Conservation (phyloP, 2,113 vertebrate species). For the Picathartes gymnocephalus region DNA sequence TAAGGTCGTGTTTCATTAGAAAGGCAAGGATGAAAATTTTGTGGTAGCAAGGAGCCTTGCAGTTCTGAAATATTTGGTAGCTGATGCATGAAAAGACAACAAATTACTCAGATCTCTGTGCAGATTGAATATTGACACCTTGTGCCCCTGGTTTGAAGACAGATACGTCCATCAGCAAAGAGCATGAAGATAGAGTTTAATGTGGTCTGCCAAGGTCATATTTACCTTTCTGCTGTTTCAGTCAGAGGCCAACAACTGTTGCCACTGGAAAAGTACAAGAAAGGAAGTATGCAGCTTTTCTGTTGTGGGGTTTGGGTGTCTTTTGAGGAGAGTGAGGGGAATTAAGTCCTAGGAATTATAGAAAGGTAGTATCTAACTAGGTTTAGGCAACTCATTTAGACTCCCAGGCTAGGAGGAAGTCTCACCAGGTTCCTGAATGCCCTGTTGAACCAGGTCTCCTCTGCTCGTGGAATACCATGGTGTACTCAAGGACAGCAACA, state of each 20-base stretch:
- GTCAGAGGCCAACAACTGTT: background rate
- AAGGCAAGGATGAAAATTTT: background rate
- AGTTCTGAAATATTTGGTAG: background rate
- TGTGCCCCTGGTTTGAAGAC: background rate
- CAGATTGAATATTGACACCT: background rate
- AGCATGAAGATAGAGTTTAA: background rate
- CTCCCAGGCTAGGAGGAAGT: background rate
- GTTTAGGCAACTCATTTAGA: background rate
- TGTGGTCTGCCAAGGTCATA: background rate
- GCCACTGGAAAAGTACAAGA: background rate
- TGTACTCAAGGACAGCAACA: background rate
- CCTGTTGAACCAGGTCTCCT: background rate
- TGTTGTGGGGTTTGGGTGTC: accelerated
- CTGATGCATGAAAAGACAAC: accelerated
- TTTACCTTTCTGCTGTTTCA: background rate
- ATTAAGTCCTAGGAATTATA: background rate
- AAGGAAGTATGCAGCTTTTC: background rate
- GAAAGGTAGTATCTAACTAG: background rate
- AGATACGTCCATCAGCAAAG: background rate
- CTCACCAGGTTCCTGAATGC: accelerated
- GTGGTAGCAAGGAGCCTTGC: background rate
- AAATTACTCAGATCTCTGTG: background rate
- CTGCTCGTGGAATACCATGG: accelerated
- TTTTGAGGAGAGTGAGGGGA: background rate
- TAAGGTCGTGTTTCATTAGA: background rate